phyloP scores from a whole-genome alignment of 92 coral and sea anemone genomes.

The Isaurus tuberculatus region DNA sequence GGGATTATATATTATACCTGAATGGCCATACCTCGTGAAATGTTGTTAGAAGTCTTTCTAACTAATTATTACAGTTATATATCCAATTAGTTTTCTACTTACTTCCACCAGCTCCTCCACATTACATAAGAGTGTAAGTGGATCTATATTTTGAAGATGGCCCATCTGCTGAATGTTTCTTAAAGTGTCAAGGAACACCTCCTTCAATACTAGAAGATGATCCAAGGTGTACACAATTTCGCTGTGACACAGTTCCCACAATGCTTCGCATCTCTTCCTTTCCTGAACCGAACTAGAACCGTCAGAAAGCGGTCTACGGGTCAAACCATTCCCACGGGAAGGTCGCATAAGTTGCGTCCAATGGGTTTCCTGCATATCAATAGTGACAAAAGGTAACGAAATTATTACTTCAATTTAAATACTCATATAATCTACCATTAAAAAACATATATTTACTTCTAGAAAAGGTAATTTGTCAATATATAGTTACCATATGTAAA shows the following conservation, averaged over 20 bases:
- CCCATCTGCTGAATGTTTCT: conserved; percentile 86
- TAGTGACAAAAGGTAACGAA: not conserved
- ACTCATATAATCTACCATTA: too few relatives aligned
- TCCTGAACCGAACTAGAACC: conserved; percentile 86
- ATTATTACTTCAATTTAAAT: too few relatives aligned
- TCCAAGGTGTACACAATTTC: conserved; percentile 93
- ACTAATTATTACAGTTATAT: too few relatives aligned
- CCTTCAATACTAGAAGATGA: conserved; percentile 90
- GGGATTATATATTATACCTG: too few relatives aligned
- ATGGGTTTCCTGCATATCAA: conserved; percentile 79
- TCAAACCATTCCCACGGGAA: conserved; percentile 58
- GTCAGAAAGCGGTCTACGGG: conserved; percentile 81
- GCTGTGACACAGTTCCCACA: conserved; percentile 98
- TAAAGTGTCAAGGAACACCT: conserved; percentile 93
- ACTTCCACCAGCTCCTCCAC: conserved; percentile 92
- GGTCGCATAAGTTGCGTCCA: conserved; percentile 89
- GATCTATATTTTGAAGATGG: conserved; percentile 75
- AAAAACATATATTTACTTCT: too few relatives aligned
- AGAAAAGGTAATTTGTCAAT: too few relatives aligned
- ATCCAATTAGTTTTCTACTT: not conserved
- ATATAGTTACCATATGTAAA: too few relatives aligned
- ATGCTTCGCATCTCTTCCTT: conserved; percentile 96
- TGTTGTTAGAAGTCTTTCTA: too few relatives aligned
- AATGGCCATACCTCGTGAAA: not conserved
- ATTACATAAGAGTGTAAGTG: conserved; percentile 84